phyloP scores from a whole-genome alignment of 35 echinoderm and acorn worm genomes.

The Apostichopus californicus region DNA sequence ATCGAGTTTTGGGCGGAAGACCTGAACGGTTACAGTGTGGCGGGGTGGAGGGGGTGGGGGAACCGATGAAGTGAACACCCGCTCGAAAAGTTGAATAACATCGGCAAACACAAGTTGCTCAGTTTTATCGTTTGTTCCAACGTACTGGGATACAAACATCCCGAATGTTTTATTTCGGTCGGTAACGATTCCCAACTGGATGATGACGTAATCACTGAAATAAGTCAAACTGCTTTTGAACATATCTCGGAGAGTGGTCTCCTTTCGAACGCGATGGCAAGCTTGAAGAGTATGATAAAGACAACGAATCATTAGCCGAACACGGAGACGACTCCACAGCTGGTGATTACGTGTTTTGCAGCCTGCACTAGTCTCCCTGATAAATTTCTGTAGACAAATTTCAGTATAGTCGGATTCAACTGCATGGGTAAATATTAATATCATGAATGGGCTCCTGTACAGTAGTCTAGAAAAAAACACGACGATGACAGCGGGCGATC shows the following conservation, averaged over 20 bases:
- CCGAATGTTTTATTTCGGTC: slow-evolving; percentile 38
- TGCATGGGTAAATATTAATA: slow-evolving; percentile 18
- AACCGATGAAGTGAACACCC: background rate
- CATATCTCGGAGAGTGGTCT: background rate
- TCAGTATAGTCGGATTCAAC: slow-evolving; percentile 39
- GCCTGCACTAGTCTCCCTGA: slow-evolving; percentile 22
- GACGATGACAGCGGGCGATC: background rate
- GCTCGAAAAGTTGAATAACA: slow-evolving; percentile 39
- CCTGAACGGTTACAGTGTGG: too few relatives aligned
- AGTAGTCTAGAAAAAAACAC: slow-evolving; percentile 21
- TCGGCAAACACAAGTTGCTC: slow-evolving; percentile 15
- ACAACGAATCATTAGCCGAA: background rate
- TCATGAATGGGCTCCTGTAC: slow-evolving; percentile 16
- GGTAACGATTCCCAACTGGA: slow-evolving; percentile 17
- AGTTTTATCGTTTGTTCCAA: background rate
- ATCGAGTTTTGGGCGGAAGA: too few relatives aligned
- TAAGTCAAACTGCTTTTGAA: slow-evolving; percentile 41
- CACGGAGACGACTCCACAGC: slow-evolving; percentile 12
- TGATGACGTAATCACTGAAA: slow-evolving; percentile 42
- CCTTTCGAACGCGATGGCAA: background rate
- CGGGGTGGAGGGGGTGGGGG: too few relatives aligned
- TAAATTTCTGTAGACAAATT: slow-evolving; percentile 37
- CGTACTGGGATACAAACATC: background rate
- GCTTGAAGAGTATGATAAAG: background rate
- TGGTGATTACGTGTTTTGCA: slow-evolving; percentile 21